These are phyloP conservation scores for Lucinisca nassula DNA, from an alignment of 2,888 invertebrate species.

Conservation along the genomic window DNA sequence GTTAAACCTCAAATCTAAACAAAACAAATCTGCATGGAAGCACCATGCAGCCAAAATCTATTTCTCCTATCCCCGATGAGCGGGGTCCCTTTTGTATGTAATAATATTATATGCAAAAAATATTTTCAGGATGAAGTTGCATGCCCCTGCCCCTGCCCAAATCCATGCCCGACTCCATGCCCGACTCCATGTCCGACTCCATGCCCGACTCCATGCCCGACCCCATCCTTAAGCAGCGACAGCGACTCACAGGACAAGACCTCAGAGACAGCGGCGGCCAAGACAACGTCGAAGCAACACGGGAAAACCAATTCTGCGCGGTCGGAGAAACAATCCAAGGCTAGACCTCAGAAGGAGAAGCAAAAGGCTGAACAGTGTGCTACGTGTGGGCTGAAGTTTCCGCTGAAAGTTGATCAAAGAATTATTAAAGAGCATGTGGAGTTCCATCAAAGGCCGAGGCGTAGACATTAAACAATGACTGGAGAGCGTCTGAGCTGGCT, in stretches of 20 bases:
- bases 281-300: background rate
- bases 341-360: constrained; percentile 50
- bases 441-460: constrained; percentile 34
- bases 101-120: too few species aligned
- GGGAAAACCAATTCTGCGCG: constrained; percentile 32
- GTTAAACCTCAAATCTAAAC: too few species aligned
- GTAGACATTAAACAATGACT: too few species aligned
- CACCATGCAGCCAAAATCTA: too few species aligned
- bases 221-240: background rate
- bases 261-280: background rate
- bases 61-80: too few species aligned
- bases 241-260: background rate
- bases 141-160: background rate
- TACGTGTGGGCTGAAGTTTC: constrained; percentile 65
- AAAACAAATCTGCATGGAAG: too few species aligned
- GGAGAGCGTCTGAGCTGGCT: too few species aligned
- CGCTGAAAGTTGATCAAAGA: constrained; percentile 44
- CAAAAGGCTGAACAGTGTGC: constrained; percentile 55
- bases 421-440: constrained; percentile 59
- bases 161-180: too few species aligned
- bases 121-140: background rate
- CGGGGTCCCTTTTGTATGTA: too few species aligned
- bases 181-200: background rate
- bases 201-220: background rate
- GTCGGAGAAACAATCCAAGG: constrained; percentile 38